A percentile compares a stretch with the other conserved stretches of the same genome.
These are phyloP conservation scores for Apis florea DNA, from an alignment of 1,140 invertebrate species.

Conservation along the genomic window DNA sequence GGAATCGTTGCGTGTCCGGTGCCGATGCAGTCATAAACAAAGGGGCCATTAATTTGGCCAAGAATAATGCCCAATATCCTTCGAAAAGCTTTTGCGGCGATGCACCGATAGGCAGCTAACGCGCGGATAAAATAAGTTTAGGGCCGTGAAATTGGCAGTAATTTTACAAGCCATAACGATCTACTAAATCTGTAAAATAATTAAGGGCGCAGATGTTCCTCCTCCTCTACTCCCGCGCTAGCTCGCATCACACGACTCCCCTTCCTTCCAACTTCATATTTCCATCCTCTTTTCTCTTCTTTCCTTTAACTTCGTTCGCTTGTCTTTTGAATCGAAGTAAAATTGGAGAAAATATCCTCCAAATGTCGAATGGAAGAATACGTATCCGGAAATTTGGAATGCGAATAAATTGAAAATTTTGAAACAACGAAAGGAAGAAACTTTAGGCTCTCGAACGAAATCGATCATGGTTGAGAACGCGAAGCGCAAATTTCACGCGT, in stretches of 20 bases:
- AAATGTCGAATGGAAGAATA: too few species aligned
- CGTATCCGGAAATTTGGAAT: too few species aligned
- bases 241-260: conserved; percentile 19
- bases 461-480: too few species aligned
- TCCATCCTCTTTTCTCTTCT: background rate
- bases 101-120: conserved; percentile 70
- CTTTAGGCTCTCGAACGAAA: too few species aligned
- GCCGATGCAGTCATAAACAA: conserved; percentile 75
- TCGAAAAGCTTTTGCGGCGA: conserved; percentile 63
- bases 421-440: too few species aligned
- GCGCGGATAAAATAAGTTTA: conserved; percentile 78
- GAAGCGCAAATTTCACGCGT: too few species aligned
- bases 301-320: background rate
- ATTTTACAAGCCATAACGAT: conserved; percentile 81
- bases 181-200: conserved; percentile 81
- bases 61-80: conserved; percentile 78
- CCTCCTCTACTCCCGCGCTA: conserved; percentile 1
- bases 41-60: conserved; percentile 77
- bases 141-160: conserved; percentile 80
- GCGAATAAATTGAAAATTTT: too few species aligned
- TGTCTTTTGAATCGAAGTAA: too few species aligned
- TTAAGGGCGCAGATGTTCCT: conserved; percentile 80
- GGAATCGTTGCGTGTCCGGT: conserved; percentile 77
- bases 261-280: too few species aligned
- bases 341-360: too few species aligned